A percentile compares a stretch with the other conserved stretches of the same genome.
Evolutionary conservation across 2,797 vertebrate genomes (phyloP).

Genomic region (Odontamblyopus rebecca): DNA sequence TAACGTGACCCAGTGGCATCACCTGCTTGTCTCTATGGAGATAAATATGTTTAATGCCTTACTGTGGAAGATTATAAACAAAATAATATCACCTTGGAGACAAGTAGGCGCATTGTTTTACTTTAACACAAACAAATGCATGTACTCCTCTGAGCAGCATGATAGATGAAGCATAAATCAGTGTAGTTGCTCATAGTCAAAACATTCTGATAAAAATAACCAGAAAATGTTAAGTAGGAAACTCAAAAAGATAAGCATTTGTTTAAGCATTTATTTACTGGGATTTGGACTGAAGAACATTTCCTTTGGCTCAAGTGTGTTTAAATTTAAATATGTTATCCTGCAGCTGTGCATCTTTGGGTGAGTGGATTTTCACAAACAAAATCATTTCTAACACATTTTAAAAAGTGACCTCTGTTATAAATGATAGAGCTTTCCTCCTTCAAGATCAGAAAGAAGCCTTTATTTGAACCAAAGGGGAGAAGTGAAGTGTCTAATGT

Average conservation of each 20-base stretch:
- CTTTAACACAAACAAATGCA: constrained; percentile 3
- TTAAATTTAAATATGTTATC: constrained; percentile 13
- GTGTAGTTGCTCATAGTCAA: background rate
- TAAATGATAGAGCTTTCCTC: background rate
- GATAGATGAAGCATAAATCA: background rate
- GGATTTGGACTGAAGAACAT: background rate
- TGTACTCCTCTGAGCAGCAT: background rate
- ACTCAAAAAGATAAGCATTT: constrained; percentile 1
- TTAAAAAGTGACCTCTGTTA: constrained; percentile 22
- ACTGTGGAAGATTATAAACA: too few species aligned
- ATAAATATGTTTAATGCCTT: too few species aligned
- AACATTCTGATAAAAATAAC: constrained; percentile 11
- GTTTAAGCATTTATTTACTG: background rate
- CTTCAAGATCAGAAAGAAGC: background rate
- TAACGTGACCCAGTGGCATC: too few species aligned
- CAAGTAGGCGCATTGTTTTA: background rate
- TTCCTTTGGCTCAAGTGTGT: constrained; percentile 4
- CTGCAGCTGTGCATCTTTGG: background rate
- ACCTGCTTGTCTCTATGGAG: background rate
- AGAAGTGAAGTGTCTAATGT: background rate
- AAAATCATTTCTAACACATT: background rate
- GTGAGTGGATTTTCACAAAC: constrained; percentile 3
- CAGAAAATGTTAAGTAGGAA: constrained; percentile 1
- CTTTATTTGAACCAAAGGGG: background rate
- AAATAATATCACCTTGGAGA: too few species aligned